A percentile compares a stretch with the other conserved stretches of the same genome.
Conservation (phyloP, 2,797 vertebrate genomes). For the Decapterus maruadsi region DNA sequence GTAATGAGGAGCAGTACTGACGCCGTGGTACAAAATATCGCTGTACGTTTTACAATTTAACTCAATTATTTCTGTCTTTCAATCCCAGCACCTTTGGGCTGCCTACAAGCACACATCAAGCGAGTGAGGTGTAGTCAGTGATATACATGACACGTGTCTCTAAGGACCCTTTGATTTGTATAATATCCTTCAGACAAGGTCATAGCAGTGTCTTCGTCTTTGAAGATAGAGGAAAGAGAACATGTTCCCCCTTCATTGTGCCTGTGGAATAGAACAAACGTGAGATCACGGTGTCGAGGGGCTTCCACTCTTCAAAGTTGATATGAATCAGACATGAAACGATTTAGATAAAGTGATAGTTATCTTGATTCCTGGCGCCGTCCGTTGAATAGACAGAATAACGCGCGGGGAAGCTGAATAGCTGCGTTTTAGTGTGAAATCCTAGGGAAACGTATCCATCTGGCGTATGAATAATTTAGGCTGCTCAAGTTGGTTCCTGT, state of each 20-base stretch:
- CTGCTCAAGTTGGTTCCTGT: constrained; percentile 99
- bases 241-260: constrained; percentile 77
- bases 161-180: constrained; percentile 93
- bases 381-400: constrained; percentile 57
- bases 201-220: constrained; percentile 88
- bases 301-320: constrained; percentile 81
- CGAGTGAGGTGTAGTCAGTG: constrained; percentile 95
- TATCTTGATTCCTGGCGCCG: constrained; percentile 73
- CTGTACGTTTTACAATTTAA: constrained; percentile 27
- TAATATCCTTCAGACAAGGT: constrained; percentile 98
- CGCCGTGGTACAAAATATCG: constrained; percentile 8
- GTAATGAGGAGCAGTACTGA: not conserved
- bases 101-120: constrained; percentile 90
- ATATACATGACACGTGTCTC: constrained; percentile 96
- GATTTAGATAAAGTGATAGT: constrained; percentile 81
- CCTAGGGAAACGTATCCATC: constrained; percentile 97
- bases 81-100: constrained; percentile 86
- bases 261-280: constrained; percentile 80
- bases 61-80: constrained; percentile 12
- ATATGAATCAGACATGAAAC: constrained; percentile 84
- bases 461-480: constrained; percentile 99
- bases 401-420: constrained; percentile 65
- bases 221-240: constrained; percentile 81
- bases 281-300: constrained; percentile 77
- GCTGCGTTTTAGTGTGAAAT: constrained; percentile 87